Evolutionary conservation across 2,113 vertebrate species (phyloP).

Genomic region (Nothobranchius furzeri): DNA sequence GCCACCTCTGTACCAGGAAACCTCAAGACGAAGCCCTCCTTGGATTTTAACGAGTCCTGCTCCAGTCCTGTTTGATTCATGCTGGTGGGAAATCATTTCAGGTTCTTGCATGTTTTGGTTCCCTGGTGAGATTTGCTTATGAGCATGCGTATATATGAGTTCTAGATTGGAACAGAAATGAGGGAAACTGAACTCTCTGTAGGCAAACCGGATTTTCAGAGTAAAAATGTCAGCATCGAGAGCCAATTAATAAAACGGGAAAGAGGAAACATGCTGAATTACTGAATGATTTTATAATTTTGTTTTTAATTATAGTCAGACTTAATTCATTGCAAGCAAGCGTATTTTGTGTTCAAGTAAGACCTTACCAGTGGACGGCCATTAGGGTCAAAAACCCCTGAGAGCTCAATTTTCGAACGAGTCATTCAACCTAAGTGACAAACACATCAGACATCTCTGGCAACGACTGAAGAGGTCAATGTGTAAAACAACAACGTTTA

Average conservation of each 20-base stretch:
- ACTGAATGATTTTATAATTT: background rate
- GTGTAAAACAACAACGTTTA: no score
- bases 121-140: conserved; percentile 32
- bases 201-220: background rate
- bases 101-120: conserved; percentile 34
- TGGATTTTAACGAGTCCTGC: conserved; percentile 41
- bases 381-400: no score
- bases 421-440: no score
- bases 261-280: background rate
- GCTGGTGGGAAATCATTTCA: conserved; percentile 39
- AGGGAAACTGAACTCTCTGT: conserved; percentile 14
- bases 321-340: no score
- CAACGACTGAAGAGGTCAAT: no score
- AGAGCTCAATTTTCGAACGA: no score
- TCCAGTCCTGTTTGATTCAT: conserved; percentile 47
- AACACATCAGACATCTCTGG: no score
- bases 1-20: conserved; percentile 11
- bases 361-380: no score
- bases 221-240: conserved; percentile 4
- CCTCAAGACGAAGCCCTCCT: conserved; percentile 3
- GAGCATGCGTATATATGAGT: conserved; percentile 2
- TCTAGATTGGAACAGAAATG: conserved; percentile 36
- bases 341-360: no score
- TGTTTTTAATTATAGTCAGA: no score
- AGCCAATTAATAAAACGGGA: background rate